Evolutionary conservation across 2,113 vertebrate genomes (phyloP).

Genomic region (Panurus biarmicus): DNA sequence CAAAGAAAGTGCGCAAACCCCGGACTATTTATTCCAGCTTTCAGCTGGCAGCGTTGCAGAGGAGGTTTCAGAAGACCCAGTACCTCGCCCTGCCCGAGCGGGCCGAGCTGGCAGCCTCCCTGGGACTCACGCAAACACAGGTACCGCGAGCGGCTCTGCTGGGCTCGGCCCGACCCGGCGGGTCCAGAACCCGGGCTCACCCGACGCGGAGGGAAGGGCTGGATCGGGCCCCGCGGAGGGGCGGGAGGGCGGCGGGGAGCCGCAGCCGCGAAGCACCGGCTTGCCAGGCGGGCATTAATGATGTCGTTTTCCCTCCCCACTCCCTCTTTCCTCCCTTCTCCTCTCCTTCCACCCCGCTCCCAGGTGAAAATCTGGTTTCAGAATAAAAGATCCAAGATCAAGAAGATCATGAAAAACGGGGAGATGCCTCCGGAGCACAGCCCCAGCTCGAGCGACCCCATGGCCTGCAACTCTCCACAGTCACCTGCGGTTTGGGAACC

Average conservation of each 20-base stretch:
- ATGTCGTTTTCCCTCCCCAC: neutral
- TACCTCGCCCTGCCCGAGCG: slow-evolving; percentile 96
- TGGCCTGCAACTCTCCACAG: slow-evolving; percentile 98
- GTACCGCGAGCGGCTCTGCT: slow-evolving; percentile 49
- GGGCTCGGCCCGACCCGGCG: neutral
- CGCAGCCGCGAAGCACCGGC: neutral
- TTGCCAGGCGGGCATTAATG: neutral
- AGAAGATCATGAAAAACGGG: slow-evolving; percentile 99
- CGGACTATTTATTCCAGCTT: slow-evolving; percentile 98
- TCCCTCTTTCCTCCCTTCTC: neutral
- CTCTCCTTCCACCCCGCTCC: neutral
- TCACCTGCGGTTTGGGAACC: slow-evolving; percentile 99
- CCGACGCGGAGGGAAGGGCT: neutral
- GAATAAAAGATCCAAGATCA: slow-evolving; percentile 98
- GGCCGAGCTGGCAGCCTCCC: slow-evolving; percentile 92
- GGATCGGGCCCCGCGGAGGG: neutral
- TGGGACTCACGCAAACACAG: slow-evolving; percentile 97
- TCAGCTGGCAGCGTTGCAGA: slow-evolving; percentile 94
- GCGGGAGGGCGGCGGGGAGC: neutral
- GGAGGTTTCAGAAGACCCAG: slow-evolving; percentile 98
- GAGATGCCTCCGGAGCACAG: slow-evolving; percentile 97
- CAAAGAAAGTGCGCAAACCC: slow-evolving; percentile 98
- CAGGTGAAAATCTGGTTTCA: slow-evolving; percentile 99
- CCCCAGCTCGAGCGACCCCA: slow-evolving; percentile 97
- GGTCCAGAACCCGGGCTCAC: too few species aligned